Evolutionary conservation across 92 coral and sea anemone species (phyloP), one percentile per base, ranked within the genome.

Genomic region (Blastomussa wellsi): DNA sequence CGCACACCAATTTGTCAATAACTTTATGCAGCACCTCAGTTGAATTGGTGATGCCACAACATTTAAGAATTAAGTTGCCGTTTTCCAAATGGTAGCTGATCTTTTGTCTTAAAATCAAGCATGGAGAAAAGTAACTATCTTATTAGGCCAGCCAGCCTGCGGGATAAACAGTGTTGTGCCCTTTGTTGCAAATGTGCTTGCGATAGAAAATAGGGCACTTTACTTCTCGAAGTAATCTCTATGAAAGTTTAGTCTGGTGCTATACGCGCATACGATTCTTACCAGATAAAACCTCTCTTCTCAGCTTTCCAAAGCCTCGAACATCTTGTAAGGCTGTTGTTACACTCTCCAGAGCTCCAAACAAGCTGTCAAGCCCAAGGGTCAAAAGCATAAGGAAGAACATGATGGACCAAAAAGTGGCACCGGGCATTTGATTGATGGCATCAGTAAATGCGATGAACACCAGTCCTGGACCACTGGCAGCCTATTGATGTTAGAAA

Each of bases 401-500:
- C 68, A 95, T 84, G 53, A 95, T 84, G 5, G 98, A 90, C 98
- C 98, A 95, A 85, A 95, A 92, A 38, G 88, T 91, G 36, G 98
- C 92, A 2, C 95, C 97, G 15, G 98, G 98, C 98, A 95, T 92
- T 67, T 94, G 92, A 51, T 93, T 90, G 74, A 95, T 95, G 76
- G 98, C 98, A 47, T 95, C 98, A 57, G 98, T 92, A 84, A 93
- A 95, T 70, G 97, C 98, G 41, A 95, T 95, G 87, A 95, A 95
- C 32, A 87, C 95, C 84, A 95, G 80, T 42, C 98, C 98, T 20
- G 98, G 98, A 24, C 98, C 98, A 59, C 94, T 62, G 38, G 98
- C 98, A 17, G 91, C 93, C 98, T 95, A 82, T 49, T 60, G 64
- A 71, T 66, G 42, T 37, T 24, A 19, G 41, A n/a, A 15, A 10